A percentile compares a stretch with the other conserved stretches of the same genome.
Conservation (phyloP, 2,113 vertebrate genomes). For the Actinemys pallida region DNA sequence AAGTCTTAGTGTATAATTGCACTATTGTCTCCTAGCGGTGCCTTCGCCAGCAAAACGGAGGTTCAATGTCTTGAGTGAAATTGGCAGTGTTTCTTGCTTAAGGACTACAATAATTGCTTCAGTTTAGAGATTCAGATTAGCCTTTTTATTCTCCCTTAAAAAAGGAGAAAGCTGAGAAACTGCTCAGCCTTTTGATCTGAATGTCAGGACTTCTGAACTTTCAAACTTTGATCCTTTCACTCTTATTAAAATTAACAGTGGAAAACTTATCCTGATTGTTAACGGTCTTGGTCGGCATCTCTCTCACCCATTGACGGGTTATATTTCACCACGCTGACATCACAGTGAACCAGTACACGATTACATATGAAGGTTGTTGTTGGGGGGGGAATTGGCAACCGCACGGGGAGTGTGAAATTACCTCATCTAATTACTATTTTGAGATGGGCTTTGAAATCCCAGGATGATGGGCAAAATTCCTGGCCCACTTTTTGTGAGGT, state of each 20-base stretch:
- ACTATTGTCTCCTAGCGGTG: neutral
- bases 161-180: neutral
- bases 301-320: fast-evolving
- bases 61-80: neutral
- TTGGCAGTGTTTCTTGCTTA: neutral
- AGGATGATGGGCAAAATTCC: neutral
- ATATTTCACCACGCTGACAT: neutral
- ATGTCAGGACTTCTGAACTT: neutral
- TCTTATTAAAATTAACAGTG: constrained; percentile 17
- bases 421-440: neutral
- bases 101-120: fast-evolving
- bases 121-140: fast-evolving
- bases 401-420: neutral
- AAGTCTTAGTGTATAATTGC: fast-evolving
- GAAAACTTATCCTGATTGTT: neutral
- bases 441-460: neutral
- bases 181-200: neutral
- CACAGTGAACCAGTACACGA: fast-evolving
- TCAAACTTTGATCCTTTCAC: neutral
- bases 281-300: neutral
- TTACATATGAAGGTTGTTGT: neutral
- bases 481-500: neutral
- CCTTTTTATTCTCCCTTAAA: fast-evolving
- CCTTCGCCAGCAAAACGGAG: neutral
- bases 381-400: neutral